A percentile compares a stretch with the other conserved stretches of the same genome.
phyloP scores from a whole-genome alignment of 2,113 vertebrate genomes.

The Mustelus asterias region DNA sequence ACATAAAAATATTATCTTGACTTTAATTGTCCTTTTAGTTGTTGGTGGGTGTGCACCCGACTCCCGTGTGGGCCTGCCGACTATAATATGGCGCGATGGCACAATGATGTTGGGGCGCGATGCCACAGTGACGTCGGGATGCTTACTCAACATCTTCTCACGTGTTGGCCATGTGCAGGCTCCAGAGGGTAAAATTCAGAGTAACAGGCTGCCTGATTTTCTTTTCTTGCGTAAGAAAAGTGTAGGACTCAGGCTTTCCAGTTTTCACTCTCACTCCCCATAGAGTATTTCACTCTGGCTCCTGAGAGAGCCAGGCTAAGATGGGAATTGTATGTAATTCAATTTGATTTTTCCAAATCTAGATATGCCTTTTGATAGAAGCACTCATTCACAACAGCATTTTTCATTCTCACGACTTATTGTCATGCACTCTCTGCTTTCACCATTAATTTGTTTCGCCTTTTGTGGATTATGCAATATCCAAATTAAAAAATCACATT shows the following conservation, averaged over 20 bases:
- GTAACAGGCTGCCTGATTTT: not conserved
- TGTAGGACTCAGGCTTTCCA: not conserved
- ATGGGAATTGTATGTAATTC: not conserved
- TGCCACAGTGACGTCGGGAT: too few species aligned
- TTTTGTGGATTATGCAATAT: not conserved
- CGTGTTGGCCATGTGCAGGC: too few species aligned
- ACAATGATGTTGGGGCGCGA: too few species aligned
- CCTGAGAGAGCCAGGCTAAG: not conserved
- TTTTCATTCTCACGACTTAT: not conserved
- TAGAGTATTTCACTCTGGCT: not conserved
- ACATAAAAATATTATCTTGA: too few species aligned
- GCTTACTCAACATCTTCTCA: too few species aligned
- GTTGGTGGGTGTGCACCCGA: too few species aligned
- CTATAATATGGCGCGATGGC: too few species aligned
- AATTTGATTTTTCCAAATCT: not conserved
- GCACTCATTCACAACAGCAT: not conserved
- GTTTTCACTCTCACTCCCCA: not conserved
- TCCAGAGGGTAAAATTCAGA: too few species aligned
- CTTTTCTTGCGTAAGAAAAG: not conserved
- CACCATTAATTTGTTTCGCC: not conserved
- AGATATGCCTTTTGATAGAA: not conserved
- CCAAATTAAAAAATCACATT: not conserved
- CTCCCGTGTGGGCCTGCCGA: too few species aligned
- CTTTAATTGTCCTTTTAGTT: too few species aligned
- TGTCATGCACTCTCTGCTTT: not conserved